Conservation (phyloP, 2,797 vertebrate species). For the Lagorchestes hirsutus region DNA sequence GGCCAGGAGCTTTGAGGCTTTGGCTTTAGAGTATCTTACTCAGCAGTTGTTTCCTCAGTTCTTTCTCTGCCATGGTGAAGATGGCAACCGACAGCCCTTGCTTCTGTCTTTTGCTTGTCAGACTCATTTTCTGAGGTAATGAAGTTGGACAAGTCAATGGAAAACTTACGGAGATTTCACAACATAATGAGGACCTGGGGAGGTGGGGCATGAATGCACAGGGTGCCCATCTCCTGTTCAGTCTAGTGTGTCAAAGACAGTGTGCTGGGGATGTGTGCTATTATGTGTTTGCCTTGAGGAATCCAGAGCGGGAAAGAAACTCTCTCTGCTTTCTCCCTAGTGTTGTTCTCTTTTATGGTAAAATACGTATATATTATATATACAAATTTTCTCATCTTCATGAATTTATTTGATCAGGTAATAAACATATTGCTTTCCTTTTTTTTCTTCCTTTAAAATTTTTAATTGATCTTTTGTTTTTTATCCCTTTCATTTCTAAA, state of each 20-base stretch:
- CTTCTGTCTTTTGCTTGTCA: neutral
- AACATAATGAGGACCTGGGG: neutral
- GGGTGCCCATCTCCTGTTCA: neutral
- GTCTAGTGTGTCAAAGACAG: neutral
- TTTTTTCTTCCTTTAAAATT: neutral
- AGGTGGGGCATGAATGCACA: neutral
- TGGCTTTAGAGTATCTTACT: neutral
- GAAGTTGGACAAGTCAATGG: neutral
- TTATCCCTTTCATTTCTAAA: neutral
- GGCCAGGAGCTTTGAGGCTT: neutral
- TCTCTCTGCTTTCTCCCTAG: neutral
- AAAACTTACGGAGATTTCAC: neutral
- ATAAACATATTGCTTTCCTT: neutral
- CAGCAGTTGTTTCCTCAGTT: neutral
- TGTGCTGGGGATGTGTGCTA: neutral
- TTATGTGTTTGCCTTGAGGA: neutral
- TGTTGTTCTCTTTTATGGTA: neutral
- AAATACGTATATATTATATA: neutral
- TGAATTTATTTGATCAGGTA: neutral
- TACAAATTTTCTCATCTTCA: neutral
- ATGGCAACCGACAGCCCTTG: neutral
- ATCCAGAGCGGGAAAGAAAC: neutral
- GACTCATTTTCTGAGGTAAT: slow-evolving; percentile 1
- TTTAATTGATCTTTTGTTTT: neutral
- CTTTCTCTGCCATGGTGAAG: neutral